phyloP scores from a whole-genome alignment of 2,113 vertebrate species.

The Gambusia holbrooki region DNA sequence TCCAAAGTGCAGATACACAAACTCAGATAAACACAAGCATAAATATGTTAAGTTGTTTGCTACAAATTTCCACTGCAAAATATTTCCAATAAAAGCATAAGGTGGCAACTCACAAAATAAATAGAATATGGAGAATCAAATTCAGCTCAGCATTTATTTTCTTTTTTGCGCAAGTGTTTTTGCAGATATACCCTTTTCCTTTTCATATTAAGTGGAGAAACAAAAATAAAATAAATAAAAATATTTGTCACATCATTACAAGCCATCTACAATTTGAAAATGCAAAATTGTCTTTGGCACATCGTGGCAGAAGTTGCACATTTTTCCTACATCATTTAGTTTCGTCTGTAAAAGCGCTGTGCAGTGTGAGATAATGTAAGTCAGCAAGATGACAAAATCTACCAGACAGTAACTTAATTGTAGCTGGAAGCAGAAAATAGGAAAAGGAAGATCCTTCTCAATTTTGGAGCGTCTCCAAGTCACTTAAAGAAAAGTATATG shows the following conservation, averaged over 20 bases:
- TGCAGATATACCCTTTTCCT: not conserved
- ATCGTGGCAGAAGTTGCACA: slow-evolving; percentile 1
- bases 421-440: not conserved
- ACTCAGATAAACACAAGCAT: slow-evolving; percentile 13
- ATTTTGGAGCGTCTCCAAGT: not conserved
- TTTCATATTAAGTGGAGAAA: not conserved
- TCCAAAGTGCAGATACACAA: slow-evolving; percentile 48
- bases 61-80: slow-evolving; percentile 4
- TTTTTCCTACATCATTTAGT: not conserved
- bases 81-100: not conserved
- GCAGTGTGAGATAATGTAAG: not conserved
- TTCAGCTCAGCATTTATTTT: no score
- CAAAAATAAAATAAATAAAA: not conserved
- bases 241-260: slow-evolving; percentile 1
- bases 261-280: not conserved
- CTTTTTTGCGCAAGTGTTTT: not conserved
- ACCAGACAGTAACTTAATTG: not conserved
- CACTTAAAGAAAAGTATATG: not conserved
- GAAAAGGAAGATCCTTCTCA: not conserved
- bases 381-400: not conserved
- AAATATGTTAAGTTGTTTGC: slow-evolving; percentile 16
- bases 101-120: not conserved
- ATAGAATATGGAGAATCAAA: not conserved
- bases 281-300: slow-evolving; percentile 45
- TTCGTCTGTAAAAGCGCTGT: not conserved